Evolutionary conservation across 2,888 invertebrate genomes (phyloP).

Genomic region (Trisateles emortualis): DNA sequence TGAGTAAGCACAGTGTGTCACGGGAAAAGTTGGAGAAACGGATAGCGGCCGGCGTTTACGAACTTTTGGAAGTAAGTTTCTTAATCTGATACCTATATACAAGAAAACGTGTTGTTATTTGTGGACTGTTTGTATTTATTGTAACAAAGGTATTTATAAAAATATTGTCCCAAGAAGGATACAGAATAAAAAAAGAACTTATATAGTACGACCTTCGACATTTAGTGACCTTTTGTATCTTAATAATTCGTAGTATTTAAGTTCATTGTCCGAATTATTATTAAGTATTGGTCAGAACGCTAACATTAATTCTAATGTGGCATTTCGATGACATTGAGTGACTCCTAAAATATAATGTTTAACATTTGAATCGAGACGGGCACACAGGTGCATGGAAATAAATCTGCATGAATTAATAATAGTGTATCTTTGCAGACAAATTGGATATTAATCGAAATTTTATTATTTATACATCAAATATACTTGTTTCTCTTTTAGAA

Average conservation of each 20-base stretch:
- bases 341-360: constrained; percentile 48
- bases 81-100: background rate
- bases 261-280: constrained; percentile 5
- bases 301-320: constrained; percentile 43
- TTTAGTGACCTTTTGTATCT: background rate
- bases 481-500: constrained; percentile 57
- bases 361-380: constrained; percentile 18
- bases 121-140: background rate
- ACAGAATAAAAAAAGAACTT: background rate
- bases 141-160: background rate
- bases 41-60: constrained; percentile 88
- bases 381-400: constrained; percentile 13
- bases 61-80: constrained; percentile 86
- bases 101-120: no score
- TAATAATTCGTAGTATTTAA: background rate
- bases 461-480: background rate
- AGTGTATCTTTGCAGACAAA: background rate
- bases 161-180: background rate
- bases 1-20: constrained; percentile 88
- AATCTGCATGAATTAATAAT: background rate
- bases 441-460: background rate
- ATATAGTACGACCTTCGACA: background rate
- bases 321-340: constrained; percentile 69
- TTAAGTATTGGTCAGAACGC: constrained; percentile 7
- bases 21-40: constrained; percentile 89